phyloP scores from a whole-genome alignment of 2,888 invertebrate species.

The Calliphora vomitoria region DNA sequence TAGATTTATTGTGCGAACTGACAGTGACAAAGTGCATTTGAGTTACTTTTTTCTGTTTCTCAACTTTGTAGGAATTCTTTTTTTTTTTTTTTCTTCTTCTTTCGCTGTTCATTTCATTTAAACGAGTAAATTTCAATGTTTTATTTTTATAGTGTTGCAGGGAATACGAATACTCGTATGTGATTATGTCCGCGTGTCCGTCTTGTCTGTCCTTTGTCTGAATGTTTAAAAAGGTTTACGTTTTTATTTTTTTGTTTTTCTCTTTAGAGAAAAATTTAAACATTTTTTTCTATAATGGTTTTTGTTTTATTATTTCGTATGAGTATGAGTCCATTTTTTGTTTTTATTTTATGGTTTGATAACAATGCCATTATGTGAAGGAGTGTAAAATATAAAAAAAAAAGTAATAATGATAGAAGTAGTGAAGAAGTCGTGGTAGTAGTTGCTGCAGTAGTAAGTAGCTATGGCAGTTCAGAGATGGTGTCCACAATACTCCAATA shows the following conservation, averaged over 20 bases:
- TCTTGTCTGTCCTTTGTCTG: slow-evolving; percentile 48
- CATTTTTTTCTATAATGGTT: slow-evolving; percentile 20
- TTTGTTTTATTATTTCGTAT: slow-evolving; percentile 76
- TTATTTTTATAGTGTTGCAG: slow-evolving; percentile 17
- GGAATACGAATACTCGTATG: slow-evolving; percentile 38
- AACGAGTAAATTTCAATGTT: slow-evolving; percentile 47
- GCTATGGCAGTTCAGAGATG: slow-evolving; percentile 29
- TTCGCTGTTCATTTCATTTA: slow-evolving; percentile 5
- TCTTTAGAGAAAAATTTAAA: slow-evolving; percentile 32
- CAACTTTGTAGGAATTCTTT: slow-evolving; percentile 53
- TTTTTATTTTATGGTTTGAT: slow-evolving; percentile 76
- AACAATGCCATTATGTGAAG: slow-evolving; percentile 83
- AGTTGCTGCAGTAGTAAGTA: slow-evolving; percentile 38
- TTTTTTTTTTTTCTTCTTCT: slow-evolving; percentile 8
- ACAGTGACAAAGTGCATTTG: slow-evolving; percentile 83
- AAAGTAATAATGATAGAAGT: slow-evolving; percentile 52
- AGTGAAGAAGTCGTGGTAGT: slow-evolving; percentile 3
- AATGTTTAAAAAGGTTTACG: slow-evolving; percentile 41
- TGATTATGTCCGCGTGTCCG: slow-evolving; percentile 44
- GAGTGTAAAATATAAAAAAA: slow-evolving; percentile 76
- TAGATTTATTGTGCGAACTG: slow-evolving; percentile 83
- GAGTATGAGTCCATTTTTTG: slow-evolving; percentile 17
- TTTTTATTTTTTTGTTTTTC: background rate
- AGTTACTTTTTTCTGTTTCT: slow-evolving; percentile 69
- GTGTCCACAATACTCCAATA: slow-evolving; percentile 56